Base-by-base conservation (phyloP, 2,888 invertebrate species). In the Cephus pulcher region DNA sequence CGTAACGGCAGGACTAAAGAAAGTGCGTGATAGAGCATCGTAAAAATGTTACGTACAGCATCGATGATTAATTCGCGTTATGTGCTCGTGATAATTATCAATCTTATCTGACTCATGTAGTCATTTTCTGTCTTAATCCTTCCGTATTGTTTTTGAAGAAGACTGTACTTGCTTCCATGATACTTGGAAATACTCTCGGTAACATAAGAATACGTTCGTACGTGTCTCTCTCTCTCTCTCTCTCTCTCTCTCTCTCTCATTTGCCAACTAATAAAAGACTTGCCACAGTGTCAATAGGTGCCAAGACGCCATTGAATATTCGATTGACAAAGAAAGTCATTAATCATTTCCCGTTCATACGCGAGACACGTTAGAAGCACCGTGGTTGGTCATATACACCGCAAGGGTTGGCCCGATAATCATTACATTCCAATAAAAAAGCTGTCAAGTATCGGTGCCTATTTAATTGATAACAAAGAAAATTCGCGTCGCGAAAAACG, bases 271-370 rank as follows among this genome's bases (percentile, higher is more conserved):
- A 23, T 23, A 23, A 56, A 56, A 23, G 23, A 73, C n/a, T 34
- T 68, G 68, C 34, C 33, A 34, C 40, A 69, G 76, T 74, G 74
- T 69, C 77, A 74, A 37, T 77, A 77, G 73, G 77, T 74, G 34
- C 73, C 76, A 69, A n/a, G 32, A 69, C 34, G 34, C 77, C 35
- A 74, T 77, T 77, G 74, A 74, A 73, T 56, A 56, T 56, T 56
- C 23, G 6, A 23, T 56, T 56, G 23, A 23, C 40, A 56, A 56
- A 56, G 40, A 56, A 56, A 56, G 23, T 56, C 40, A 56, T 56
- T 56, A 23, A 56, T 56, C 40, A 6, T 56, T 56, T 15, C 1
- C 23, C 40, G 9, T 23, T 6, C 40, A 56, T 56, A 23, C 40
- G 40, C 40, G 40, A 23, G 40, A 56, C 6, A 23, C 15, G 23